A percentile compares a stretch with the other conserved stretches of the same genome.
Evolutionary conservation across 1,140 invertebrate species (phyloP).

Genomic region (Drosophila lacteicornis): DNA sequence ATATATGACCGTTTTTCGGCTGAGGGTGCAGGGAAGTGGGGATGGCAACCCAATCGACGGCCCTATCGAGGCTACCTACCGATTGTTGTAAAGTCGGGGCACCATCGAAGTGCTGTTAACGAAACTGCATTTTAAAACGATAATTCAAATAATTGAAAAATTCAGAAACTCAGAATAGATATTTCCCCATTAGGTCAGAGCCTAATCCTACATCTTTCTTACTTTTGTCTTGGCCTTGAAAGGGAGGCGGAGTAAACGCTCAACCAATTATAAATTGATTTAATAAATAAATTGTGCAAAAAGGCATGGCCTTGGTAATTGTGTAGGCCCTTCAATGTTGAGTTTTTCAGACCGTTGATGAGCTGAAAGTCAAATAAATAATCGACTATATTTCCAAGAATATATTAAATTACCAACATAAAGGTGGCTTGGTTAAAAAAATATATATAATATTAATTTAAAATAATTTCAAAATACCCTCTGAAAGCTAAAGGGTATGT

Average conservation of each 20-base stretch:
- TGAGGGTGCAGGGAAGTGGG: not conserved
- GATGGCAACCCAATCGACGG: not conserved
- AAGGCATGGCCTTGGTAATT: no score
- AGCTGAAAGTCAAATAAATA: no score
- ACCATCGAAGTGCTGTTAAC: not conserved
- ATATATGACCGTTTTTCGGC: conserved; percentile 16
- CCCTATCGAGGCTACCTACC: conserved; percentile 12
- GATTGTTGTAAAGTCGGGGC: not conserved
- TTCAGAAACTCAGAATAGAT: not conserved
- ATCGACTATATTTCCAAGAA: no score
- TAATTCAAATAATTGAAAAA: not conserved
- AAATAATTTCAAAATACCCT: no score
- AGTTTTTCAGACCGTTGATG: no score
- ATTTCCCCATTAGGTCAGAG: not conserved
- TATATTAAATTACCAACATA: no score
- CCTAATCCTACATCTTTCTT: not conserved
- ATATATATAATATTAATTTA: no score
- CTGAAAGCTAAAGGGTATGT: no score
- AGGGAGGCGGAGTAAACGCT: not conserved
- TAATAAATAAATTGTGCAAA: no score
- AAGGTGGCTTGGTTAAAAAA: no score
- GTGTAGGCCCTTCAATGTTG: no score
- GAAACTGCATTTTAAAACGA: not conserved
- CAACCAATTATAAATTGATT: no score
- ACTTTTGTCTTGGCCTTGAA: not conserved